Evolutionary conservation across 2,797 vertebrate species (phyloP).

Genomic region (Buphagus erythrorhynchus): DNA sequence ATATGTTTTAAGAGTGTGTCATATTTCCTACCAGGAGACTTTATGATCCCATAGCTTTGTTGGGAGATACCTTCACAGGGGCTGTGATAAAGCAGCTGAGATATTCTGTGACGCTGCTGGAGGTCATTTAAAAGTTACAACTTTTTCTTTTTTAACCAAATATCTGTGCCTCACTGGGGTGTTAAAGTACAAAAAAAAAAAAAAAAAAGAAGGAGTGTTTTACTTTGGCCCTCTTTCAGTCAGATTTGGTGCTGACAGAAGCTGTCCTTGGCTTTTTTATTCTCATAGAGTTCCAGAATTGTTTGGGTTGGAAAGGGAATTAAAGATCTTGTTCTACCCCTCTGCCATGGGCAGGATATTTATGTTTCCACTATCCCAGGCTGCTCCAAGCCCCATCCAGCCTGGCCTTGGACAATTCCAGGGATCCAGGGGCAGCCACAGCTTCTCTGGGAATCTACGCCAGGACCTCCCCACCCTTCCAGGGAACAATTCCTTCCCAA

Average conservation of each 20-base stretch:
- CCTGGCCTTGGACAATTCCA: neutral
- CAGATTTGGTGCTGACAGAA: neutral
- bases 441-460: neutral
- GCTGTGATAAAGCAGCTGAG: constrained; percentile 27
- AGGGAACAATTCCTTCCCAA: neutral
- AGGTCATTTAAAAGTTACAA: constrained; percentile 56
- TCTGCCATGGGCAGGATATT: neutral
- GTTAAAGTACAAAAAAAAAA: neutral
- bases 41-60: neutral
- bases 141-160: neutral
- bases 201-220: neutral
- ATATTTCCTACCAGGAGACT: constrained; percentile 50
- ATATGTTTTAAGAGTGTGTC: constrained; percentile 63
- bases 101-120: neutral
- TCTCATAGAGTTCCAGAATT: neutral
- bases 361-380: neutral
- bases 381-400: neutral
- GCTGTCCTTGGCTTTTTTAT: neutral
- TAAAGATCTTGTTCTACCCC: neutral
- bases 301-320: neutral
- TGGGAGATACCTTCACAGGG: neutral
- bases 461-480: fast-evolving
- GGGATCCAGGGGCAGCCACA: neutral
- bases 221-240: neutral
- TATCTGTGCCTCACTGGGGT: neutral